phyloP scores from a whole-genome alignment of 2,888 invertebrate genomes.

The Mactromeris polynyma region DNA sequence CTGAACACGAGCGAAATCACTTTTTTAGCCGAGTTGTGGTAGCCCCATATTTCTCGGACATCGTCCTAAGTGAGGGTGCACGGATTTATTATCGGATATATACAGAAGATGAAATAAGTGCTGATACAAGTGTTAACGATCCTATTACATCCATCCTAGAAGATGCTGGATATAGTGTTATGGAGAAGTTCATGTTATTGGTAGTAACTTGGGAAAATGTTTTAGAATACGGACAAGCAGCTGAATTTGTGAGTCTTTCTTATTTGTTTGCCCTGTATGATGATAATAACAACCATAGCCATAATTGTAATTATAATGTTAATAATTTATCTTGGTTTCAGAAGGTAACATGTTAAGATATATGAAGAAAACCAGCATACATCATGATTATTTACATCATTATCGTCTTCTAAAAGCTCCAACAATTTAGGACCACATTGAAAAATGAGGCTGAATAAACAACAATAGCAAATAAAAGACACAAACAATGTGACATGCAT shows the following conservation, averaged over 20 bases:
- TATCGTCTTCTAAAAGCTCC: no score
- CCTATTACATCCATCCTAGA: background rate
- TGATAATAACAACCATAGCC: no score
- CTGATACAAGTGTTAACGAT: background rate
- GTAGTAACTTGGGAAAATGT: constrained; percentile 29
- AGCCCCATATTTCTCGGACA: constrained; percentile 25
- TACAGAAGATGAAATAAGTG: background rate
- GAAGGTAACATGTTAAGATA: no score
- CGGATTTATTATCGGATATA: constrained; percentile 1
- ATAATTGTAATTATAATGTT: no score
- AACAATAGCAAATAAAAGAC: no score
- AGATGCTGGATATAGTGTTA: constrained; percentile 19
- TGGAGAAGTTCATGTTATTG: constrained; percentile 15
- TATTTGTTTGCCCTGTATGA: no score
- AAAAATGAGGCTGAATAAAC: no score
- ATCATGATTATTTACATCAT: no score
- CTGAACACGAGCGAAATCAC: background rate
- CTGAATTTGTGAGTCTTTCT: background rate
- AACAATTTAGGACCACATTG: no score
- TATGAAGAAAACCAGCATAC: no score
- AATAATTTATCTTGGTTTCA: no score
- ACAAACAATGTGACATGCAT: no score
- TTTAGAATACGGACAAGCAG: background rate
- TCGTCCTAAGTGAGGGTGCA: background rate
- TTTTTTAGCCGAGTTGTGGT: constrained; percentile 5